phyloP scores from a whole-genome alignment of 2,888 invertebrate species.

The Diadegma fenestrale region DNA sequence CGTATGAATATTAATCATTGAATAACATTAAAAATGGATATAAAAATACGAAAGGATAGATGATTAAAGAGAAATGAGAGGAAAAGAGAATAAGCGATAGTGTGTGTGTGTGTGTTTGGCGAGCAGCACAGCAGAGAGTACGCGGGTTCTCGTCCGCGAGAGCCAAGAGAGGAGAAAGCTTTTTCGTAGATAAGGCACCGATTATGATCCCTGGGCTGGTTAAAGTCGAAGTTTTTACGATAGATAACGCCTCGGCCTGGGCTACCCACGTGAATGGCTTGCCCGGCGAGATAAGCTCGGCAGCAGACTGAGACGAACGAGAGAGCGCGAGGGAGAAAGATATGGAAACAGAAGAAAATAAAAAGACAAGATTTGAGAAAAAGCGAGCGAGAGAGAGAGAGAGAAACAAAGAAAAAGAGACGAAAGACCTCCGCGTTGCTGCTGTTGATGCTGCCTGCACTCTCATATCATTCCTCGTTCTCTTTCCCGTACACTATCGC shows the following conservation, averaged over 20 bases:
- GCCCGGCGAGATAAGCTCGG: slow-evolving; percentile 73
- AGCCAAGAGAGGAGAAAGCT: slow-evolving; percentile 69
- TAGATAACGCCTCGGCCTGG: slow-evolving; percentile 76
- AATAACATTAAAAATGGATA: neutral
- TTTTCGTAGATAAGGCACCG: slow-evolving; percentile 74
- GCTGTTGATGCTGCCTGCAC: slow-evolving; percentile 63
- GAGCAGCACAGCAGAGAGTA: slow-evolving; percentile 62
- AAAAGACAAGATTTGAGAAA: slow-evolving; percentile 43
- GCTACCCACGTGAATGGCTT: slow-evolving; percentile 75
- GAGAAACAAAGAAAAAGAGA: slow-evolving; percentile 31
- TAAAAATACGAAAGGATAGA: slow-evolving; percentile 51
- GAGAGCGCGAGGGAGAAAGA: slow-evolving; percentile 46
- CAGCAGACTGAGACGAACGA: slow-evolving; percentile 54
- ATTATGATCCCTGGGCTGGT: slow-evolving; percentile 83
- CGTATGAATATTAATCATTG: neutral
- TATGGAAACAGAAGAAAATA: slow-evolving; percentile 42
- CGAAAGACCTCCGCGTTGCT: slow-evolving; percentile 53
- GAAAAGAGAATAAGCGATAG: slow-evolving; percentile 63
- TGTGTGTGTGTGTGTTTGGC: too few species aligned
- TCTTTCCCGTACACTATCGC: slow-evolving; percentile 55
- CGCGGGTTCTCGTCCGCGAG: slow-evolving; percentile 40
- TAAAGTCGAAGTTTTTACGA: slow-evolving; percentile 83
- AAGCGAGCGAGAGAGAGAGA: too few species aligned
- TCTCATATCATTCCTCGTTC: slow-evolving; percentile 65
- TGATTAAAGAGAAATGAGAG: slow-evolving; percentile 58